Evolutionary conservation across 2,797 vertebrate genomes (phyloP).

Genomic region (Cynodonichthys magdalenae): DNA sequence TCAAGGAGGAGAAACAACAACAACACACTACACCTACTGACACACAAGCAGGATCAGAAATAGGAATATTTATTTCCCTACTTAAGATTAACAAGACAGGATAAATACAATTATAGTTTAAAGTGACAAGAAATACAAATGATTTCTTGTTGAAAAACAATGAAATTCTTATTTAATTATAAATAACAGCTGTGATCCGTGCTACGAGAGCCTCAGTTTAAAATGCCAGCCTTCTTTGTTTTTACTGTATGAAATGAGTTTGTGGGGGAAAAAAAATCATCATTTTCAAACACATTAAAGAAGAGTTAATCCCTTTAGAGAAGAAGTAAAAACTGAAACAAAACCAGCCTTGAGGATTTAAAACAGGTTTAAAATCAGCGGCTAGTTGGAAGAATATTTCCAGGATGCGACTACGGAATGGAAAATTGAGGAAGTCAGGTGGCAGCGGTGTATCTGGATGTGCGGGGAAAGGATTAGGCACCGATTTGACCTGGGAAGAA

Average conservation of each 20-base stretch:
- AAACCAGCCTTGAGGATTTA: background rate
- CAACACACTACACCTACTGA: conserved; percentile 31
- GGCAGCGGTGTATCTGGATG: conserved; percentile 30
- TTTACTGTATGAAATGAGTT: background rate
- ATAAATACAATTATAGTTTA: background rate
- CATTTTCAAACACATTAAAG: background rate
- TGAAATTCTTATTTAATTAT: background rate
- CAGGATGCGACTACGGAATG: background rate
- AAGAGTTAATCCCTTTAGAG: background rate
- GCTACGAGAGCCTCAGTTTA: background rate
- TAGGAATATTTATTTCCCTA: conserved; percentile 17
- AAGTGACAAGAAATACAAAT: background rate
- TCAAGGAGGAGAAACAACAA: conserved; percentile 13
- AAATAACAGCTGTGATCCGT: conserved; percentile 1
- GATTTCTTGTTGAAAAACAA: background rate
- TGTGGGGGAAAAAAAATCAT: no score
- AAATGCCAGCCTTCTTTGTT: conserved; percentile 22
- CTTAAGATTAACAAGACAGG: conserved; percentile 1
- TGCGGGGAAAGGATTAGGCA: conserved; percentile 60
- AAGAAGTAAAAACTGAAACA: background rate
- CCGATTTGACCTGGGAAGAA: conserved; percentile 34
- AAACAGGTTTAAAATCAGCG: background rate
- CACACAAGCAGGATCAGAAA: conserved; percentile 37
- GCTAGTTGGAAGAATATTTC: background rate
- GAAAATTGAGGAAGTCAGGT: conserved; percentile 36